Conservation (phyloP, 2,797 vertebrate species). For the Cyclopterus lumpus region DNA sequence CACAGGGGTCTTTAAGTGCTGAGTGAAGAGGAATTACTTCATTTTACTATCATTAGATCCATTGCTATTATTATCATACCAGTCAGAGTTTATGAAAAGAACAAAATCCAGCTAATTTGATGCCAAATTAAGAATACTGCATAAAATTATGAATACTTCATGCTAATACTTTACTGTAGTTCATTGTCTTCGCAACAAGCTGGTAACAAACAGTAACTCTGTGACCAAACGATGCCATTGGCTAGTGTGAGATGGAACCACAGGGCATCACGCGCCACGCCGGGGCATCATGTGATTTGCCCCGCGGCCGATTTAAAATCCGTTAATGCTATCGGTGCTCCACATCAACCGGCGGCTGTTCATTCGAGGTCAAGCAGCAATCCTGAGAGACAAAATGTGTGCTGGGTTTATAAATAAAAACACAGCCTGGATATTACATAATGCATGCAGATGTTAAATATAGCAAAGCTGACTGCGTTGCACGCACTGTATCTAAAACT, state of each 20-base stretch:
- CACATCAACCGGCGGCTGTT: not conserved
- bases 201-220: not conserved
- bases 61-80: not conserved
- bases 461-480: not conserved
- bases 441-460: conserved; percentile 23
- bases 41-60: not conserved
- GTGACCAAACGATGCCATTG: not conserved
- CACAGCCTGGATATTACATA: conserved; percentile 21
- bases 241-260: not conserved
- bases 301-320: not conserved
- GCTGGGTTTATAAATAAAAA: conserved; percentile 31
- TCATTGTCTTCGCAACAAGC: not conserved
- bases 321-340: not conserved
- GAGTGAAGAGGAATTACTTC: not conserved
- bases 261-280: not conserved
- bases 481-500: not conserved
- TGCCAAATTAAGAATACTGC: not conserved
- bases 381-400: conserved; percentile 9
- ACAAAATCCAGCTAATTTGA: not conserved
- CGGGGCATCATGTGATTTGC: not conserved
- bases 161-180: not conserved
- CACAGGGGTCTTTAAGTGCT: not conserved
- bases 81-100: not conserved
- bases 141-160: not conserved
- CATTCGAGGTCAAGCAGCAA: conserved; percentile 5